Evolutionary conservation across 1,140 invertebrate species (phyloP), one percentile per base, ranked within the genome.

Genomic region (Dinothrombium tinctorium): DNA sequence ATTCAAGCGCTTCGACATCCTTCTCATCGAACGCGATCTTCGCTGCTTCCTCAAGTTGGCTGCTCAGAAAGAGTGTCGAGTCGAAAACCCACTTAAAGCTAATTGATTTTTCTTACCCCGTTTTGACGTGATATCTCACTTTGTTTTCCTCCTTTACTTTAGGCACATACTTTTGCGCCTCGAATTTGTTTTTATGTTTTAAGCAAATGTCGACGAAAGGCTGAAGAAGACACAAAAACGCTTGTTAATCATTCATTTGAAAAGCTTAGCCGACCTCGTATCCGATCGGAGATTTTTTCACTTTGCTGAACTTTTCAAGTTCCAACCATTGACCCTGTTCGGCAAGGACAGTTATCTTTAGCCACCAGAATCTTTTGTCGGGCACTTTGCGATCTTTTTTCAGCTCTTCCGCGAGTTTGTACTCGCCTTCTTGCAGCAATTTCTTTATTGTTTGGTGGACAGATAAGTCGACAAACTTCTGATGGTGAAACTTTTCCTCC

Each of bases 171-270:
- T 87, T 89, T 36, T 71, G 60, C 2, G 80, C 84, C 62, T 94
- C 83, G n/a, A 56, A 54, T 14, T 64, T 57, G 45, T 81, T 76
- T 7, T 67, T 60, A 48, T 72, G 59, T 50, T 76, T 69, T 15
- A 90, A 59, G 57, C 86, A 94, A 5, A 76, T 72, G 53, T 92
- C 82, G 4, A 94, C 75, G 57, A 95, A 94, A 2, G 82, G 81
- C 66, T 76, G 49, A 49, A 63, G 58, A n/a, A 37, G 42, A 37
- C 40, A 53, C 31, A 51, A 53, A 31, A 33, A 26, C n/a, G n/a
- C n/a, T 28, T 28, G n/a, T 7, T 28, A 7, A 1, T 1, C 1
- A 28, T 28, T 7, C n/a, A 28, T 9, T 1, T 9, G 8, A 8
- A 7, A 28, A 28, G n/a, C 1, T 9, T 46, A 23, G 4, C 28